Evolutionary conservation across 2,888 invertebrate genomes (phyloP).

Genomic region (Cetonia aurata): DNA sequence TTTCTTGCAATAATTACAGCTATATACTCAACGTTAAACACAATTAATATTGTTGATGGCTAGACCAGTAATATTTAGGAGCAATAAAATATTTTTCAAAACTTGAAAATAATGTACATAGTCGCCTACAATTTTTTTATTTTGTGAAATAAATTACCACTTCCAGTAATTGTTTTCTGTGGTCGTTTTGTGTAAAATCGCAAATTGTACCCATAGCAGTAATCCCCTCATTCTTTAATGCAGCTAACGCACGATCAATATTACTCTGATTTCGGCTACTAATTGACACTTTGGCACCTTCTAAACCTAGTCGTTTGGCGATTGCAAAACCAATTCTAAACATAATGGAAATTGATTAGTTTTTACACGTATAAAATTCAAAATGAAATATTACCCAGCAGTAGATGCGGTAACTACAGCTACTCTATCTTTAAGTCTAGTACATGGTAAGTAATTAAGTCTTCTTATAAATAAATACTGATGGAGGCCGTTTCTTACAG

Average conservation of each 20-base stretch:
- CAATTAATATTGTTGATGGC: too few species aligned
- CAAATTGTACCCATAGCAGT: conserved; percentile 85
- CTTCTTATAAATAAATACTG: not conserved
- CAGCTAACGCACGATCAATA: conserved; percentile 82
- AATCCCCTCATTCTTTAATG: conserved; percentile 78
- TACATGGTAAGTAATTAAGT: conserved; percentile 17
- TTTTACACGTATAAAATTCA: too few species aligned
- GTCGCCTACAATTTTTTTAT: not conserved
- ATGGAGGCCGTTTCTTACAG: conserved; percentile 9
- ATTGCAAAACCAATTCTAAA: conserved; percentile 91
- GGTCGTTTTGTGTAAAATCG: conserved; percentile 87
- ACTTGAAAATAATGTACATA: too few species aligned
- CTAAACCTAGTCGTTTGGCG: conserved; percentile 85
- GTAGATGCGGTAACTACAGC: conserved; percentile 28
- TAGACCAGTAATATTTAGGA: too few species aligned
- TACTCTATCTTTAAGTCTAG: conserved; percentile 31
- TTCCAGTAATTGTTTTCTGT: conserved; percentile 82
- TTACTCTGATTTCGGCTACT: conserved; percentile 92
- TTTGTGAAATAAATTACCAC: conserved; percentile 65
- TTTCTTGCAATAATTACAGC: too few species aligned
- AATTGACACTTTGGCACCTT: conserved; percentile 93
- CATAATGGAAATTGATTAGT: too few species aligned
- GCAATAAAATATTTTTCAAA: too few species aligned
- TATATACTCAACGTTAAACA: too few species aligned
- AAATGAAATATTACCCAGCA: conserved; percentile 27